phyloP scores from a whole-genome alignment of 2,888 invertebrate genomes.

The Ophion obscuratus region DNA sequence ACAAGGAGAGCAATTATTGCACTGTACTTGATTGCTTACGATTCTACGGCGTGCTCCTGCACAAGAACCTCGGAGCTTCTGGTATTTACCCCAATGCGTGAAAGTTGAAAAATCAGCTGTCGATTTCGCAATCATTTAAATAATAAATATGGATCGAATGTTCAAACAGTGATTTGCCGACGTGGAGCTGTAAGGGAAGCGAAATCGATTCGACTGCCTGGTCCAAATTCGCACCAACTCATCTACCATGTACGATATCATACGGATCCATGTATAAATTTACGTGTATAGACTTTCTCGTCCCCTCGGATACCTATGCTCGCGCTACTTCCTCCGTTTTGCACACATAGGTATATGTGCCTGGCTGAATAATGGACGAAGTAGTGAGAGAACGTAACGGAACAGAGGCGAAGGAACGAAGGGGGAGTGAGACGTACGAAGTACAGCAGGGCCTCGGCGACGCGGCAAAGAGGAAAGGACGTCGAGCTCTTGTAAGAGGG shows the following conservation, averaged over 20 bases:
- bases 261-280: neutral
- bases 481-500: constrained; percentile 59
- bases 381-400: constrained; percentile 50
- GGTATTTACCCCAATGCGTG: no score
- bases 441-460: constrained; percentile 51
- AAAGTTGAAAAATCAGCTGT: neutral
- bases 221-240: neutral
- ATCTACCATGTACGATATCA: neutral
- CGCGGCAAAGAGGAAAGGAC: constrained; percentile 52
- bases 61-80: no score
- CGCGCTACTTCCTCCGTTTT: neutral
- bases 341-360: constrained; percentile 5
- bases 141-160: neutral
- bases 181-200: no score
- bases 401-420: constrained; percentile 53
- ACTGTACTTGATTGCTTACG: neutral
- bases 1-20: neutral
- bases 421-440: constrained; percentile 38
- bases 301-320: constrained; percentile 10
- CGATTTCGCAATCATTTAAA: neutral
- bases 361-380: constrained; percentile 34
- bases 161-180: neutral
- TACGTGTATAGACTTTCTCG: constrained; percentile 17
- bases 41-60: neutral
- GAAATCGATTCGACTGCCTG: neutral